Conservation (phyloP, 1,140 invertebrate genomes). For the Chymomyza costata region DNA sequence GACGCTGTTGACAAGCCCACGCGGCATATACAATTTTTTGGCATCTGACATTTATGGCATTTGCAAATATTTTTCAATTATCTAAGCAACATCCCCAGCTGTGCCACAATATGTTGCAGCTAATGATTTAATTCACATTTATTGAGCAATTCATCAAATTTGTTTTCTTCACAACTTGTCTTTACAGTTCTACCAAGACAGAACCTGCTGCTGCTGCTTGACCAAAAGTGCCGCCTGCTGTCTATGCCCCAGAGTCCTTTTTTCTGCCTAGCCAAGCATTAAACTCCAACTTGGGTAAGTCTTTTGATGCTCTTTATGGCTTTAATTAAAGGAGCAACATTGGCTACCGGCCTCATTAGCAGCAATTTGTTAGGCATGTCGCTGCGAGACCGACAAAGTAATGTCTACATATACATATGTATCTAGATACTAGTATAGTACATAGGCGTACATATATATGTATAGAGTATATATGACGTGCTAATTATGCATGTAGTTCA, state of each 20-base stretch:
- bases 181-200: too few species aligned
- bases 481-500: constrained; percentile 50
- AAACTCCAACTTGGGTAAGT: constrained; percentile 40
- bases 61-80: too few species aligned
- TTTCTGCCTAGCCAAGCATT: constrained; percentile 8
- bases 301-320: constrained; percentile 47
- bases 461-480: constrained; percentile 15
- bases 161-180: too few species aligned
- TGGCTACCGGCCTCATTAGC: constrained; percentile 60
- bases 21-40: constrained; percentile 39
- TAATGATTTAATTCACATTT: too few species aligned
- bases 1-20: constrained; percentile 64
- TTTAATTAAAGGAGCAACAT: constrained; percentile 58
- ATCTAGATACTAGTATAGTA: too few species aligned
- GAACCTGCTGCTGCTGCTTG: not conserved
- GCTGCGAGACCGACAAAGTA: constrained; percentile 39
- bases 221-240: not conserved
- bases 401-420: too few species aligned
- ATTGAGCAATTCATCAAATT: too few species aligned
- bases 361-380: constrained; percentile 64
- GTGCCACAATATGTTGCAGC: too few species aligned
- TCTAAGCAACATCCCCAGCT: too few species aligned
- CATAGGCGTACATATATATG: too few species aligned
- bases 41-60: constrained; percentile 57
- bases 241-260: constrained; percentile 52